phyloP scores from a whole-genome alignment of 1,140 invertebrate species.

The Penaeus vannamei region DNA sequence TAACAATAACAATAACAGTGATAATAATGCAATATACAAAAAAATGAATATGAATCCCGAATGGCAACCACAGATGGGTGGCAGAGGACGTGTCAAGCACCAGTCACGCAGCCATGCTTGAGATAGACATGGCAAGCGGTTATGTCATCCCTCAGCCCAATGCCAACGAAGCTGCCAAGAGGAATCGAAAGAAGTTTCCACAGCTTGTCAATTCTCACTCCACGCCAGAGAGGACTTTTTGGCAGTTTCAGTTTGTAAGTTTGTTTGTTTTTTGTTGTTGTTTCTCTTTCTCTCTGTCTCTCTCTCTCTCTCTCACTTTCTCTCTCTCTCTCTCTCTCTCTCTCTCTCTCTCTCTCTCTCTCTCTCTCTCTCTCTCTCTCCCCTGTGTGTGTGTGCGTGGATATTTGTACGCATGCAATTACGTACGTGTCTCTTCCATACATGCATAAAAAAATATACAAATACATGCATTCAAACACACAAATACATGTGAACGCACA shows the following conservation, averaged over 20 bases:
- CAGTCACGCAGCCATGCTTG: slow-evolving; percentile 75
- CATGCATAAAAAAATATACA: no score
- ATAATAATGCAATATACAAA: not conserved
- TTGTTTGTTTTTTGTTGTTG: not conserved
- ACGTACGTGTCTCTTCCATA: no score
- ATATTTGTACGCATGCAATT: no score
- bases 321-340: no score
- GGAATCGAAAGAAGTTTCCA: slow-evolving; percentile 68
- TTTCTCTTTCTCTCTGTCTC: not conserved
- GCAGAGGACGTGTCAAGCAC: slow-evolving; percentile 58
- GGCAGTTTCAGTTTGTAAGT: slow-evolving; percentile 57
- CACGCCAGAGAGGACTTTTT: slow-evolving; percentile 40
- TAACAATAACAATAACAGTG: no score
- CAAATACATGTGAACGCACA: no score
- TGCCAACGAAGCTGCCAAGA: slow-evolving; percentile 72
- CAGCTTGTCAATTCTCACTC: slow-evolving; percentile 70
- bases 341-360: no score
- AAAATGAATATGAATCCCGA: slow-evolving; percentile 68
- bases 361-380: no score
- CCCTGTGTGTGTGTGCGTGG: no score
- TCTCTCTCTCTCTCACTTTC: slow-evolving; percentile 51
- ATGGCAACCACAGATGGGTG: slow-evolving; percentile 46
- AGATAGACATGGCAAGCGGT: slow-evolving; percentile 77
- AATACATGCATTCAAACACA: no score
- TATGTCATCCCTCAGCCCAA: slow-evolving; percentile 76